phyloP scores from a whole-genome alignment of 2,113 vertebrate genomes.

The Mugil cephalus region DNA sequence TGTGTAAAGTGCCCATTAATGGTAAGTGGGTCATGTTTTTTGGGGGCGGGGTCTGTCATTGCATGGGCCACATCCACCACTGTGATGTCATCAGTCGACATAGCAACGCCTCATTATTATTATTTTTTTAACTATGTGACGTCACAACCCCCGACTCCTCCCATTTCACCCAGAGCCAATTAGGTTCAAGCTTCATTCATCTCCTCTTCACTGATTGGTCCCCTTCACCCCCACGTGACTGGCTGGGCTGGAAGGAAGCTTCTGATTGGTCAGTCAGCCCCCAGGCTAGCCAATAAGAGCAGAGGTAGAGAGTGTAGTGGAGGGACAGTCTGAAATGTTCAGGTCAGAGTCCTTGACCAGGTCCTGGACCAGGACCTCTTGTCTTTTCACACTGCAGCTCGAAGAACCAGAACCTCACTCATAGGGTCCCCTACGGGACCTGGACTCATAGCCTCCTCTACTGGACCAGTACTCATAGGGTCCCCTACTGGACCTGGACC shows the following conservation, averaged over 20 bases:
- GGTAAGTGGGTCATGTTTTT: conserved; percentile 94
- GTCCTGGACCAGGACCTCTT: conserved; percentile 57
- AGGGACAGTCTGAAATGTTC: conserved; percentile 47
- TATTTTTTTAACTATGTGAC: conserved; percentile 56
- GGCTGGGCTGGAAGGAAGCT: conserved; percentile 71
- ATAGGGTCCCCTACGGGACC: neutral
- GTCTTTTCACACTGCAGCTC: conserved; percentile 68
- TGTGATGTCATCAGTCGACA: conserved; percentile 82
- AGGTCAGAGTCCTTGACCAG: conserved; percentile 56
- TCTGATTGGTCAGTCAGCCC: conserved; percentile 78
- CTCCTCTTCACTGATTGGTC: conserved; percentile 57
- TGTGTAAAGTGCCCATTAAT: conserved; percentile 99
- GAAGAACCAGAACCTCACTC: conserved; percentile 28
- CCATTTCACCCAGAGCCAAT: conserved; percentile 55
- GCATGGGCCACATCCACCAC: conserved; percentile 82
- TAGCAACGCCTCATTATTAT: conserved; percentile 84
- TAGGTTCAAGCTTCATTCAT: conserved; percentile 30
- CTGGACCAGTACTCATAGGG: neutral
- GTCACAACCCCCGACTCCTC: conserved; percentile 64
- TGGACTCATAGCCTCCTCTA: no score
- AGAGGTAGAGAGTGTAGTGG: conserved; percentile 67
- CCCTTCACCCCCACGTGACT: conserved; percentile 64
- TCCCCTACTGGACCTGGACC: conserved; percentile 4
- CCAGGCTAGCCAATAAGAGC: conserved; percentile 79
- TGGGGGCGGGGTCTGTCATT: conserved; percentile 79